Evolutionary conservation across 2,797 vertebrate genomes (phyloP).

Genomic region (Melanotaenia pygmaea): DNA sequence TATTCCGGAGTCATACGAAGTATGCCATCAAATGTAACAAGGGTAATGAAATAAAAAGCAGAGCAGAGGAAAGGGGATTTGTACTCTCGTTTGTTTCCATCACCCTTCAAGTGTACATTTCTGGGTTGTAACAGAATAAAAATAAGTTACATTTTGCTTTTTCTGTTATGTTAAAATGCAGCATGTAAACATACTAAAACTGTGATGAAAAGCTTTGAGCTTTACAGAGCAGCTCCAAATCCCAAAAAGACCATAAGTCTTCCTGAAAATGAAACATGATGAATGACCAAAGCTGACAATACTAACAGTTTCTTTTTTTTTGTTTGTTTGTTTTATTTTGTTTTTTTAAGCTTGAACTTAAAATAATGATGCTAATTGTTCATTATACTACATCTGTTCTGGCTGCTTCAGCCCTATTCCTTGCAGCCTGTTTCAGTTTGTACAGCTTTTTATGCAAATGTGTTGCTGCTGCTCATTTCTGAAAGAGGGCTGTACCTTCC

Average conservation of each 20-base stretch:
- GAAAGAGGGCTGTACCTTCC: neutral
- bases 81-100: slow-evolving; percentile 40
- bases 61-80: slow-evolving; percentile 48
- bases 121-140: slow-evolving; percentile 31
- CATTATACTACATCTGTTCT: neutral
- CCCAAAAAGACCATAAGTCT: neutral
- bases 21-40: slow-evolving; percentile 40
- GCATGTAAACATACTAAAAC: slow-evolving; percentile 24
- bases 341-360: too few relatives aligned
- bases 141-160: slow-evolving; percentile 23
- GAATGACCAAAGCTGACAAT: too few relatives aligned
- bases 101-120: slow-evolving; percentile 47
- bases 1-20: slow-evolving; percentile 42
- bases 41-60: slow-evolving; percentile 53
- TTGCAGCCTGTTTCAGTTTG: too few relatives aligned
- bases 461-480: neutral
- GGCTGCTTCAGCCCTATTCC: neutral
- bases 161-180: slow-evolving; percentile 38
- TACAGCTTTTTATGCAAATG: neutral
- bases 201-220: slow-evolving; percentile 28
- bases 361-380: neutral
- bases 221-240: neutral
- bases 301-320: too few relatives aligned
- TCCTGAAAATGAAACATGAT: neutral
- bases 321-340: too few relatives aligned